Evolutionary conservation across 2,888 invertebrate species (phyloP).

Genomic region (Theretra japonica): DNA sequence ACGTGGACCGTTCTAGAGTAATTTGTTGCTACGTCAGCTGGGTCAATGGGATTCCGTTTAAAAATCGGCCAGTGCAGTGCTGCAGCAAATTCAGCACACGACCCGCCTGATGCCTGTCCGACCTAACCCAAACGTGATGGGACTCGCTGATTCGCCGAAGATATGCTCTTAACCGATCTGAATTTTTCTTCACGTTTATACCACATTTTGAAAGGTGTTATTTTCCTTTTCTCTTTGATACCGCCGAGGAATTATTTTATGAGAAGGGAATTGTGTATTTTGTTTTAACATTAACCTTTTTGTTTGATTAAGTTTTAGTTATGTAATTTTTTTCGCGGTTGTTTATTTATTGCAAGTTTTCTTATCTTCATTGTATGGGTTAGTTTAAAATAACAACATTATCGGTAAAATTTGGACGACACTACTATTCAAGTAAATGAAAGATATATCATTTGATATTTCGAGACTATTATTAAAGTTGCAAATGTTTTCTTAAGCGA

Average conservation of each 20-base stretch:
- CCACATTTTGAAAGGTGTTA: constrained; percentile 4
- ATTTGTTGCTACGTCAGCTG: constrained; percentile 18
- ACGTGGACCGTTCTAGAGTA: neutral
- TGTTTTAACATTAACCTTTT: too few species aligned
- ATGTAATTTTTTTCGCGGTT: too few species aligned
- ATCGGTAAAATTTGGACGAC: too few species aligned
- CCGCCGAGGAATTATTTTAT: neutral
- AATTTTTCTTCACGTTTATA: constrained; percentile 28
- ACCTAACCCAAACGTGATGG: constrained; percentile 63
- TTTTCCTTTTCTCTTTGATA: neutral
- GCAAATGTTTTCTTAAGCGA: too few species aligned
- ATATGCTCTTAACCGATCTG: constrained; percentile 37
- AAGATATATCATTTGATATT: too few species aligned
- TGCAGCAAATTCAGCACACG: constrained; percentile 61
- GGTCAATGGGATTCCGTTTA: constrained; percentile 17
- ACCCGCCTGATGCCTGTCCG: constrained; percentile 55
- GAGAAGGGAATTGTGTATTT: neutral
- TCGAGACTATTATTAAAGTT: too few species aligned
- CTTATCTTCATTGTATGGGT: too few species aligned
- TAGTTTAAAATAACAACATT: too few species aligned
- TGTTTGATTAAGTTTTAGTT: too few species aligned
- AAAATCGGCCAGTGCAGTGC: constrained; percentile 33
- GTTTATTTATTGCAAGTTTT: too few species aligned
- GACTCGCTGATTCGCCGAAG: constrained; percentile 51
- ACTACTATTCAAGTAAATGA: too few species aligned